Conservation (phyloP, 2,113 vertebrate species). For the Coreoperca whiteheadi region DNA sequence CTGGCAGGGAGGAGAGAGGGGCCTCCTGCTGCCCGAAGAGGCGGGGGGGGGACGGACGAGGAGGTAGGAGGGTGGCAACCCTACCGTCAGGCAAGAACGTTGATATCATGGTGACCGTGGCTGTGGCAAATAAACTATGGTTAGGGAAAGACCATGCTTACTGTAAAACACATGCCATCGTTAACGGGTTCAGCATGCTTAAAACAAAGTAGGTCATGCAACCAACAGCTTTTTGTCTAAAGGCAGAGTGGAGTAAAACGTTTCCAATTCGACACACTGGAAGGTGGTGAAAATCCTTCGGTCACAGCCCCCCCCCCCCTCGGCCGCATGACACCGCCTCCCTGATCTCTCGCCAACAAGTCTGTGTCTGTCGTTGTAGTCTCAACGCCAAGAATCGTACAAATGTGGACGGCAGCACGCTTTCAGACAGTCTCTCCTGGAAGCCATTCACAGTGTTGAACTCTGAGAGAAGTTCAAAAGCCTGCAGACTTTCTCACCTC, state of each 20-base stretch:
- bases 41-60: not conserved
- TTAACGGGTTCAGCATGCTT: not conserved
- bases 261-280: not conserved
- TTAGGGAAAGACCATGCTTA: not conserved
- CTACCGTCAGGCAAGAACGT: not conserved
- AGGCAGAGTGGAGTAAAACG: not conserved
- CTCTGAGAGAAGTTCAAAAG: not conserved
- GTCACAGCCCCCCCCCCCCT: no score
- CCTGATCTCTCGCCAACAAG: no score
- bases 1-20: slow-evolving; percentile 27
- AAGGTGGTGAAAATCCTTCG: no score
- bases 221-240: not conserved
- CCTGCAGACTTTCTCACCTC: not conserved
- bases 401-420: not conserved
- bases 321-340: no score
- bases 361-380: not conserved
- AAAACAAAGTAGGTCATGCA: not conserved
- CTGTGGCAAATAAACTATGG: not conserved
- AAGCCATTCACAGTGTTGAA: no score
- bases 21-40: slow-evolving; percentile 19
- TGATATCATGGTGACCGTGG: not conserved
- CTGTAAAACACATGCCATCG: not conserved
- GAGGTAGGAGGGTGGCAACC: not conserved
- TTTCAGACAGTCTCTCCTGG: not conserved
- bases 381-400: not conserved